phyloP scores from a whole-genome alignment of 2,797 vertebrate species.

The Atherinosoma microstoma region DNA sequence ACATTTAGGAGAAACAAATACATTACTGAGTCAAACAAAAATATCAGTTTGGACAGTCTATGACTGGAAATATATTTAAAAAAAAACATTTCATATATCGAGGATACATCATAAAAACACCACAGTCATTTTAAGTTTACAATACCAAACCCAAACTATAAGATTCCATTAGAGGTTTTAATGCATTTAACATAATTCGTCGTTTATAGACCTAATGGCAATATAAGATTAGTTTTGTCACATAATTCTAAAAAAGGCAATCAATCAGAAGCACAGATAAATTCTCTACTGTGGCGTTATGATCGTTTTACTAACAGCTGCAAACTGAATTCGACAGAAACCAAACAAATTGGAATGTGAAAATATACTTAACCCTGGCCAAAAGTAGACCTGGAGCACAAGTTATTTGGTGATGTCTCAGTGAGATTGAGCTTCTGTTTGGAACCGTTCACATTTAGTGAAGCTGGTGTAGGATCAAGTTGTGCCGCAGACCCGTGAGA shows the following conservation, averaged over 20 bases:
- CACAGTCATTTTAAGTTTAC: not conserved
- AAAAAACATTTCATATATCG: not conserved
- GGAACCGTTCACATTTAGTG: constrained; percentile 80
- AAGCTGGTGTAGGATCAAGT: constrained; percentile 79
- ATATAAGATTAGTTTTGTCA: not conserved
- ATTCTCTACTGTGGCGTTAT: too few relatives aligned
- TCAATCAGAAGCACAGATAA: not conserved
- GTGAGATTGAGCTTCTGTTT: constrained; percentile 83
- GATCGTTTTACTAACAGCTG: not conserved
- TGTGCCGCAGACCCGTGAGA: constrained; percentile 81
- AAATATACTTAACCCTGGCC: constrained; percentile 85
- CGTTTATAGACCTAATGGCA: not conserved
- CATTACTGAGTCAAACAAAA: not conserved
- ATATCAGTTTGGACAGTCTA: too few relatives aligned
- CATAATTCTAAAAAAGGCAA: not conserved
- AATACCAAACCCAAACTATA: not conserved
- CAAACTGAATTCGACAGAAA: not conserved
- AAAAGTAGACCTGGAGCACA: constrained; percentile 87
- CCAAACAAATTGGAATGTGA: not conserved
- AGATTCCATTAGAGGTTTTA: not conserved
- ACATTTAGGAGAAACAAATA: too few relatives aligned
- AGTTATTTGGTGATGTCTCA: constrained; percentile 82
- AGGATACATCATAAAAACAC: not conserved
- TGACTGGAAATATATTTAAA: too few relatives aligned
- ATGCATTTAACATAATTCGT: not conserved